Percentiles rank a stretch among this genome's conserved stretches.
Evolutionary conservation across 2,888 invertebrate genomes (phyloP).

Genomic region (Cancer borealis): DNA sequence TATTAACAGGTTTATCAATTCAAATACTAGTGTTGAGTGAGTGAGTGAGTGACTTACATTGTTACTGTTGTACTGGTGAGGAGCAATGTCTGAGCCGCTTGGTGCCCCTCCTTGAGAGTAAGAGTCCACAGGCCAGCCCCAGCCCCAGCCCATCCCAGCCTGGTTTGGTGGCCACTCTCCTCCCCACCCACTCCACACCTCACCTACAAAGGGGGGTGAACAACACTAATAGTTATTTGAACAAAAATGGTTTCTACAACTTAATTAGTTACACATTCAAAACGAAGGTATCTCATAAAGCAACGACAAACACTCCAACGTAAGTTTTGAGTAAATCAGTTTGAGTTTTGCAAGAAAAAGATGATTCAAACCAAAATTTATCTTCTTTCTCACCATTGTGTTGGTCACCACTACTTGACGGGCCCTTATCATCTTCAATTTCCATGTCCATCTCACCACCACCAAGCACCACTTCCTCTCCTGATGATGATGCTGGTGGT

Average conservation of each 20-base stretch:
- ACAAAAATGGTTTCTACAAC: neutral
- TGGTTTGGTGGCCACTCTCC: slow-evolving; percentile 62
- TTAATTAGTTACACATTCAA: neutral
- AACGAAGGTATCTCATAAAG: neutral
- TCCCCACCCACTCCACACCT: slow-evolving; percentile 64
- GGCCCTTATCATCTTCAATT: slow-evolving; percentile 76
- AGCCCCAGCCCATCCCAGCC: slow-evolving; percentile 74
- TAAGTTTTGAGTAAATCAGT: neutral
- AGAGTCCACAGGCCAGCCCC: slow-evolving; percentile 73
- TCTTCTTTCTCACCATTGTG: slow-evolving; percentile 63
- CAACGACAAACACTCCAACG: neutral
- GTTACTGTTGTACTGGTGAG: slow-evolving; percentile 66
- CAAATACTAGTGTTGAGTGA: too few relatives aligned
- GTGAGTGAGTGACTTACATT: slow-evolving; percentile 57
- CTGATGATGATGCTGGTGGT: neutral
- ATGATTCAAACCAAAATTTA: neutral
- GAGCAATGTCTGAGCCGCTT: slow-evolving; percentile 26
- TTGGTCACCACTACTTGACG: slow-evolving; percentile 55
- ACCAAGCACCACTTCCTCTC: slow-evolving; percentile 54
- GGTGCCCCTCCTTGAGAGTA: slow-evolving; percentile 58
- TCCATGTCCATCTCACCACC: slow-evolving; percentile 77
- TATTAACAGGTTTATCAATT: too few relatives aligned
- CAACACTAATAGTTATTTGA: neutral
- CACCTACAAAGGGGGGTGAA: slow-evolving; percentile 50
- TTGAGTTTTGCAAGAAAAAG: neutral